A percentile compares a stretch with the other conserved stretches of the same genome.
phyloP scores from a whole-genome alignment of 2,797 vertebrate genomes.

The Oryzias sinensis region DNA sequence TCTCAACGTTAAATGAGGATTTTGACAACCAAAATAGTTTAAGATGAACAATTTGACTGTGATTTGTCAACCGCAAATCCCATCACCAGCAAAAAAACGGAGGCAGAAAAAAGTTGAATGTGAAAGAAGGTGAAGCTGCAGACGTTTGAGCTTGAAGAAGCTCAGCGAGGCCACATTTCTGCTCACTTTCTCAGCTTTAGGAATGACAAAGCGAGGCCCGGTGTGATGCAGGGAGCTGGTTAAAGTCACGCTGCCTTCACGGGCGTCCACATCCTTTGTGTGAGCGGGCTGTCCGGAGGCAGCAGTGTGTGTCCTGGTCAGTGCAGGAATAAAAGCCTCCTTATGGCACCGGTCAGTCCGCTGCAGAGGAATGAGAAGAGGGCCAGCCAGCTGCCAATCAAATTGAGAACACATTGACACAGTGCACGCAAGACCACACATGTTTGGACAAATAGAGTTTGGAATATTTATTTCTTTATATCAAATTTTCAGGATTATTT shows the following conservation, averaged over 20 bases:
- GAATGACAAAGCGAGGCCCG: neutral
- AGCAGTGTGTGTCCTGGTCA: constrained; percentile 60
- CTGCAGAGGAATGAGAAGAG: constrained; percentile 48
- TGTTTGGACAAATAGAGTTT: too few relatives aligned
- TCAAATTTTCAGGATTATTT: too few relatives aligned
- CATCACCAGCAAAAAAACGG: too few relatives aligned
- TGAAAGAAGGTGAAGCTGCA: too few relatives aligned
- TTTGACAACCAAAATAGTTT: too few relatives aligned
- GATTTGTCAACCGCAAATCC: too few relatives aligned
- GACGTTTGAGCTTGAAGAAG: neutral
- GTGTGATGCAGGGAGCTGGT: constrained; percentile 19
- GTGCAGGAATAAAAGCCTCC: constrained; percentile 52
- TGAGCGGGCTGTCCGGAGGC: constrained; percentile 43
- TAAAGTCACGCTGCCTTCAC: constrained; percentile 40
- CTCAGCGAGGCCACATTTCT: neutral
- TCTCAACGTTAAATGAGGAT: too few relatives aligned
- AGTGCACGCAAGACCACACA: too few relatives aligned
- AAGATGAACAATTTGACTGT: too few relatives aligned
- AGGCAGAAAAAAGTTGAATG: too few relatives aligned
- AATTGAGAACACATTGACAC: constrained; percentile 23
- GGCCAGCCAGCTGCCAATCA: constrained; percentile 60
- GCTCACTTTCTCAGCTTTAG: neutral
- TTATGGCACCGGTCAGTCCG: constrained; percentile 55
- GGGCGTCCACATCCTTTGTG: constrained; percentile 45
- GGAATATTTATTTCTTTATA: too few relatives aligned